Base-by-base conservation (phyloP, 2,113 vertebrate species). In the Planiliza haematocheilus region DNA sequence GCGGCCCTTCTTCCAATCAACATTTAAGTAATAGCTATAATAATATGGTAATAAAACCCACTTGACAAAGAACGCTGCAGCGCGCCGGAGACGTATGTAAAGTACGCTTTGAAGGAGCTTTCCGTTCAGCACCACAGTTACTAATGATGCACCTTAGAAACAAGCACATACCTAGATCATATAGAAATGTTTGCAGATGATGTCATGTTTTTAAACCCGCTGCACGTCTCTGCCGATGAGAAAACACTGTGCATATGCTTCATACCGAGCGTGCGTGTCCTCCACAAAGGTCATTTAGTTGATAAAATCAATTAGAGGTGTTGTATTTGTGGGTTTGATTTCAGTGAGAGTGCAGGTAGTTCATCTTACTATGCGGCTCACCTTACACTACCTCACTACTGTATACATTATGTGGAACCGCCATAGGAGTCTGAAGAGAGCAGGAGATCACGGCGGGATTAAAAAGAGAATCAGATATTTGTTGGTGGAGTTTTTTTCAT, bases 301-400 rank as follows among this genome's bases (percentile, higher is more conserved):
- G 49, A 77, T 76, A 48, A n/a, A 69, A 79, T 79, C 63, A 43
- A 77, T 74, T 56, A 13, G n/a, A 36, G 30, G 56, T 59, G 37
- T 67, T 63, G 66, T 20, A 49, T 76, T 82, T 13, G 8, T 38
- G 57, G 46, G 60, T 72, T 64, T 38, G 36, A 56, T 83, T 81
- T 48, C 66, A 65, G 57, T 36, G 37, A 66, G 56, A 73, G 49
- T 63, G 61, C 61, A 72, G 51, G 56, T 73, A 21, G 57, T 50
- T 72, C 58, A 68, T 14, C 8, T 82, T 72, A 36, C 10, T 43
- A 39, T 17, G 20, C 61, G 18, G 51, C 55, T 77, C 72, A 57
- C 10, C 30, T 77, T 64, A 64, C 67, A 55, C 56, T 58, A 55
- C 41, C 8, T 37, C 21, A 59, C 39, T 74, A 39, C 13, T 14